Conservation (phyloP, 2,888 invertebrate genomes). For the Chalcosyrphus nemorum region DNA sequence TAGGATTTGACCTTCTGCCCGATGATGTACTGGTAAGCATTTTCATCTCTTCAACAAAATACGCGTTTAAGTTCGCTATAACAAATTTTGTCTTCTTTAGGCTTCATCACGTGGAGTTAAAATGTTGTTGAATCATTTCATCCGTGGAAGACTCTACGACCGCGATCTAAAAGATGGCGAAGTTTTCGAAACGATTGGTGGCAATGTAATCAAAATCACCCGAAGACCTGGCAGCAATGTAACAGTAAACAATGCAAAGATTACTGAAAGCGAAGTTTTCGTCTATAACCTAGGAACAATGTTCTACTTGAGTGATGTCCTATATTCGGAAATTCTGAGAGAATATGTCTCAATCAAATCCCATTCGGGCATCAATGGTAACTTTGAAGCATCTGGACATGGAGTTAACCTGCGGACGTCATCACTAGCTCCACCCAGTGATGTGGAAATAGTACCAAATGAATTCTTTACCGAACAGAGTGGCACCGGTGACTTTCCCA, state of each 20-base stretch:
- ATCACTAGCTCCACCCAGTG: constrained; percentile 76
- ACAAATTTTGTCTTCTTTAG: constrained; percentile 79
- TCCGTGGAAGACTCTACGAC: constrained; percentile 85
- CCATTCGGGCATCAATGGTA: constrained; percentile 74
- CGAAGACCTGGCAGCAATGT: constrained; percentile 82
- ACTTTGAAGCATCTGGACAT: constrained; percentile 74
- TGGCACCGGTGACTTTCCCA: constrained; percentile 79
- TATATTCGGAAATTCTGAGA: constrained; percentile 82
- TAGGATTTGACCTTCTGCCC: constrained; percentile 84
- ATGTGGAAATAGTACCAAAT: constrained; percentile 81
- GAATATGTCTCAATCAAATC: constrained; percentile 78
- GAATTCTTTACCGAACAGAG: constrained; percentile 80
- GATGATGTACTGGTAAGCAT: constrained; percentile 83
- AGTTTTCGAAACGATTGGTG: constrained; percentile 84
- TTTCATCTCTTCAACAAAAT: not conserved
- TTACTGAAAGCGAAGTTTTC: constrained; percentile 85
- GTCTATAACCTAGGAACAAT: constrained; percentile 86
- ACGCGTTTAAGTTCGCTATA: not conserved
- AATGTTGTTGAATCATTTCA: constrained; percentile 85
- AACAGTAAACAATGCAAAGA: constrained; percentile 84
- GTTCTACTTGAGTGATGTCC: constrained; percentile 85
- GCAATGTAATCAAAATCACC: constrained; percentile 83
- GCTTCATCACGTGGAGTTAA: constrained; percentile 84
- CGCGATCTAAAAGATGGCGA: constrained; percentile 84
- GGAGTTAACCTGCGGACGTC: constrained; percentile 61